Evolutionary conservation across 2,888 invertebrate species (phyloP), one percentile per base, ranked within the genome.

Genomic region (Darwinula stevensoni): DNA sequence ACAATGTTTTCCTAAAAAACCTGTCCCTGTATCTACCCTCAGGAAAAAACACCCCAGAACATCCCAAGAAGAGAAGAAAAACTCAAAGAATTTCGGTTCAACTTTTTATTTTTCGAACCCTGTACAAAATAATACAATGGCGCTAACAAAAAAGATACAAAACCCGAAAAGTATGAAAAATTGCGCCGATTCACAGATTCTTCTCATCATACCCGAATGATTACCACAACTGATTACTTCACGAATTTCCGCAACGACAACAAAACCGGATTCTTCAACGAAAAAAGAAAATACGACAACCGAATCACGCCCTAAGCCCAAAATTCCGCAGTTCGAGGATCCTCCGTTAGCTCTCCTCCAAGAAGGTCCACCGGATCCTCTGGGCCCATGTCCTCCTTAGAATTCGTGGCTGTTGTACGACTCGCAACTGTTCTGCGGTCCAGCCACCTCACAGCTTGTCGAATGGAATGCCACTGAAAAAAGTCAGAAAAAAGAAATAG

Each of bases 21-120:
- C 22, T 22, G 22, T 22, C 22, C 22, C 22, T 22, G 22, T 22
- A 22, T 22, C 22, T 22, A 22, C 22, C 22, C 22, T 22, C 22
- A 22, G 22, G 22, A 22, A 22, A 22, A 22, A 22, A 22, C 22
- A 22, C 22, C 22, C 22, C 22, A 22, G 22, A 22, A 22, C 22
- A 22, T 22, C 22, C 22, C 22, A 22, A 22, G 22, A 22, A 22
- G 22, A 22, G 22, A 22, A 22, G 22, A 22, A 22, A 22, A 22
- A 22, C 22, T 22, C 22, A 22, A 22, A 22, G 22, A 22, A 22
- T 22, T 22, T 22, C 22, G 22, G 22, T 22, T 22, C 22, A 22
- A 22, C 22, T 22, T 22, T 22, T 22, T 22, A 22, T 22, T 22
- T 22, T 22, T 22, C 22, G 22, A 22, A 22, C 22, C 22, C 22